Percentiles rank a stretch among this genome's conserved stretches.
Conservation (phyloP, 1,140 invertebrate species). For the Chlorops oryzae region DNA sequence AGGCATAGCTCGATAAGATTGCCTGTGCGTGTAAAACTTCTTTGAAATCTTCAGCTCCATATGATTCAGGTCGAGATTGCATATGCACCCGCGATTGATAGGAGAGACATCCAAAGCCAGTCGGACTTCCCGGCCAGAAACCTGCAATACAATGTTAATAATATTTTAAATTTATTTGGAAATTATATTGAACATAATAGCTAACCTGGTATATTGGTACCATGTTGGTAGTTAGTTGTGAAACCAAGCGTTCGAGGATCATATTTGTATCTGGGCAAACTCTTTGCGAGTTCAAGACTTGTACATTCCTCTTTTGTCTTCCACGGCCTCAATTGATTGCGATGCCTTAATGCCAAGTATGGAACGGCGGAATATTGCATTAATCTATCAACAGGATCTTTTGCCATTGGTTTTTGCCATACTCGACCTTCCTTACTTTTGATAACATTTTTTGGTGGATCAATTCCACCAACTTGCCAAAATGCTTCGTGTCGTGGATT, state of each 20-base stretch:
- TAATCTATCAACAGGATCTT: slow-evolving; percentile 56
- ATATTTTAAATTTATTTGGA: not conserved
- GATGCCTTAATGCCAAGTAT: slow-evolving; percentile 58
- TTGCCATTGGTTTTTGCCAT: slow-evolving; percentile 44
- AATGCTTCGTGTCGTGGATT: slow-evolving; percentile 72
- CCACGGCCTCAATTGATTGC: slow-evolving; percentile 58
- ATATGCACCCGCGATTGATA: slow-evolving; percentile 61
- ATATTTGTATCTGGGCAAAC: slow-evolving; percentile 52
- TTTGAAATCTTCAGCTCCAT: slow-evolving; percentile 51
- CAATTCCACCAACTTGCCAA: slow-evolving; percentile 67
- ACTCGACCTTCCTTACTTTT: slow-evolving; percentile 42
- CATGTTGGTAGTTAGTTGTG: slow-evolving; percentile 52
- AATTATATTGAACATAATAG: not conserved
- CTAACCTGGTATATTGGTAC: slow-evolving; percentile 67
- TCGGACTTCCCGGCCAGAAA: slow-evolving; percentile 70
- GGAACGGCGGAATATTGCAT: slow-evolving; percentile 64
- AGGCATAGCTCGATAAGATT: slow-evolving; percentile 70
- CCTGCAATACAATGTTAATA: slow-evolving; percentile 51
- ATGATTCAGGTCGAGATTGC: slow-evolving; percentile 44
- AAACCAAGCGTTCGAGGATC: slow-evolving; percentile 57
- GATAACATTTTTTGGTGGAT: slow-evolving; percentile 50
- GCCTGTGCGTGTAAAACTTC: slow-evolving; percentile 65
- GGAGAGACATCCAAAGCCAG: slow-evolving; percentile 70
- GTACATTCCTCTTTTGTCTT: slow-evolving; percentile 53
- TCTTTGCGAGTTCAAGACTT: slow-evolving; percentile 37